Evolutionary conservation across 2,888 invertebrate genomes (phyloP).

Genomic region (Andrena bicolor): DNA sequence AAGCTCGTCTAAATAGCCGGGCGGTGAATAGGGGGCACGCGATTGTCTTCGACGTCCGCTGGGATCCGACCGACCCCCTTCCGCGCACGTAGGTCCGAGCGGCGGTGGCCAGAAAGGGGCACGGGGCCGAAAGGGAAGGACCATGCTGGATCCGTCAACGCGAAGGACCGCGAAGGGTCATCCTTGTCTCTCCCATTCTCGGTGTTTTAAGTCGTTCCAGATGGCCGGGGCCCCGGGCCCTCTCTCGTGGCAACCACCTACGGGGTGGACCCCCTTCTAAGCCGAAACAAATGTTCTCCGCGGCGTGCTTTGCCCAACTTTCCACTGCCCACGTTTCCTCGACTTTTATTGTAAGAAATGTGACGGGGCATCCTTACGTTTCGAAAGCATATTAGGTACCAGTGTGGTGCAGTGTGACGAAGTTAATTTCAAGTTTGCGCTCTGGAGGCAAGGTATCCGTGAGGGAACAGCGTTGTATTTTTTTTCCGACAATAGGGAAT

Average conservation of each 20-base stretch:
- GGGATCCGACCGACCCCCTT: constrained; percentile 39
- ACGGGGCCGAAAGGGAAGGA: constrained; percentile 30
- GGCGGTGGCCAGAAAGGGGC: constrained; percentile 35
- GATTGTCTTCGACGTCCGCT: constrained; percentile 15
- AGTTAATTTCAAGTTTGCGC: constrained; percentile 7
- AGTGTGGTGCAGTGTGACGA: too few relatives aligned
- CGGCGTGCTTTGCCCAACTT: constrained; percentile 7
- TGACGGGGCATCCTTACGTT: too few relatives aligned
- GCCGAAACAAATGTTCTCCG: constrained; percentile 74
- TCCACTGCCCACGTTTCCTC: neutral
- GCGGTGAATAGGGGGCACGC: neutral
- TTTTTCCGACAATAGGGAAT: neutral
- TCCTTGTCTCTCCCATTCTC: constrained; percentile 44
- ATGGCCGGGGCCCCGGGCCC: constrained; percentile 65
- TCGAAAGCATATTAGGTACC: too few relatives aligned
- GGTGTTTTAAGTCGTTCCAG: constrained; percentile 81
- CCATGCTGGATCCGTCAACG: constrained; percentile 6
- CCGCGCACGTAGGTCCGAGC: constrained; percentile 34
- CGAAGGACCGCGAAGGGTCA: constrained; percentile 25
- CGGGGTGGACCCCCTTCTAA: constrained; percentile 60
- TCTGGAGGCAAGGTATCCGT: neutral
- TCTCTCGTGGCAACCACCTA: constrained; percentile 47
- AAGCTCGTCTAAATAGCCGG: constrained; percentile 31
- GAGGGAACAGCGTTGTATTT: neutral
- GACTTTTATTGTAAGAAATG: constrained; percentile 5